Conservation (phyloP, 2,888 invertebrate species). For the Eupithecia centaureata region DNA sequence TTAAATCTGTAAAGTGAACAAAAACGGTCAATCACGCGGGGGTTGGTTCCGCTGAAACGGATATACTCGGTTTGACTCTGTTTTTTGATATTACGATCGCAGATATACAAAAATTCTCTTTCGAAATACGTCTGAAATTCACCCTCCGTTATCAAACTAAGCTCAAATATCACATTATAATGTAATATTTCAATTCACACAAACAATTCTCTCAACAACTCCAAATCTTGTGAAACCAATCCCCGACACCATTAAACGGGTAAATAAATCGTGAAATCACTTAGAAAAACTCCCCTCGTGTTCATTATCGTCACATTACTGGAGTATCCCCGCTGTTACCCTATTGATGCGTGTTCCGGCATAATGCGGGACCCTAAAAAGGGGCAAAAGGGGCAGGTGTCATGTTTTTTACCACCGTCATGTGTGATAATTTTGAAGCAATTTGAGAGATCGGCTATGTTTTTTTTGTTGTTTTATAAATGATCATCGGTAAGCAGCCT, state of each 20-base stretch:
- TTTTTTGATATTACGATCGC: not conserved
- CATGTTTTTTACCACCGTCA: not conserved
- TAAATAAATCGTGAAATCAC: conserved; percentile 13
- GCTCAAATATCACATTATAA: not conserved
- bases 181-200: not conserved
- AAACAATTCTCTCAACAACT: conserved; percentile 1
- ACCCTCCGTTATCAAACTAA: not conserved
- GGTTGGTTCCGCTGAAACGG: not conserved
- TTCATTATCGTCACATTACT: conserved; percentile 11
- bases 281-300: conserved; percentile 8
- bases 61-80: not conserved
- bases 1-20: not conserved
- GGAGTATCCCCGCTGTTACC: not conserved
- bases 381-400: not conserved
- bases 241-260: not conserved
- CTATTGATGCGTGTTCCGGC: conserved; percentile 5
- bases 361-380: conserved; percentile 9
- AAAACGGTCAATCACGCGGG: not conserved
- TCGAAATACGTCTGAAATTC: not conserved
- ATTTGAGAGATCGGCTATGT: no score
- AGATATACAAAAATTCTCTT: not conserved
- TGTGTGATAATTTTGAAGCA: no score
- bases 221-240: not conserved
- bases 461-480: no score
- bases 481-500: no score